A percentile compares a stretch with the other conserved stretches of the same genome.
These are phyloP conservation scores for Pygocentrus nattereri DNA, from an alignment of 2,797 vertebrate species.

Conservation along the genomic window DNA sequence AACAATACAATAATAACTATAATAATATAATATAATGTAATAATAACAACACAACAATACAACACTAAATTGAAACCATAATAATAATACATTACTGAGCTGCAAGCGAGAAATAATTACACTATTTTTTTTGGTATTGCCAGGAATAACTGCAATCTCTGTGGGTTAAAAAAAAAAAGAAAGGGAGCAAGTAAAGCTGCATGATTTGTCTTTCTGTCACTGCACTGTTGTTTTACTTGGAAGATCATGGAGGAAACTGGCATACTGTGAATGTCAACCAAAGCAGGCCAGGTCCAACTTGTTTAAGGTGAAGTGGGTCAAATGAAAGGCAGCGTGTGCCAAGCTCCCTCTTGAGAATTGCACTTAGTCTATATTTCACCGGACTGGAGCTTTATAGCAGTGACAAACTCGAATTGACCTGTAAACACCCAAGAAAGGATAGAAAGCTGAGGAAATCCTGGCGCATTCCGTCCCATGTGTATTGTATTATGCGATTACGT, in stretches of 20 bases:
- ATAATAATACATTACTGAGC: too few species aligned
- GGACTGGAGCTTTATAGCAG: conserved; percentile 6
- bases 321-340: background rate
- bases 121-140: too few species aligned
- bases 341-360: background rate
- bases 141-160: too few species aligned
- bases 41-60: too few species aligned
- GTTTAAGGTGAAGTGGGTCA: conserved; percentile 11
- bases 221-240: background rate
- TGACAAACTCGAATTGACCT: conserved; percentile 18
- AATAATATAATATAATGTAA: too few species aligned
- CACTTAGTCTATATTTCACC: background rate
- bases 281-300: background rate
- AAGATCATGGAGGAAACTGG: background rate
- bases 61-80: too few species aligned
- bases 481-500: conserved; percentile 18
- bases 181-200: background rate
- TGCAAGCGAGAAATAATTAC: too few species aligned
- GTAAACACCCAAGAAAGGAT: conserved; percentile 19
- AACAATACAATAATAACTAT: too few species aligned
- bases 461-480: background rate
- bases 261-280: background rate
- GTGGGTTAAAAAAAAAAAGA: background rate
- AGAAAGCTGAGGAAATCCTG: conserved; percentile 15
- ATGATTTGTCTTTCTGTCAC: background rate